Evolutionary conservation across 2,113 vertebrate genomes (phyloP), one percentile per base, ranked within the genome.

Genomic region (Gila orcuttii): DNA sequence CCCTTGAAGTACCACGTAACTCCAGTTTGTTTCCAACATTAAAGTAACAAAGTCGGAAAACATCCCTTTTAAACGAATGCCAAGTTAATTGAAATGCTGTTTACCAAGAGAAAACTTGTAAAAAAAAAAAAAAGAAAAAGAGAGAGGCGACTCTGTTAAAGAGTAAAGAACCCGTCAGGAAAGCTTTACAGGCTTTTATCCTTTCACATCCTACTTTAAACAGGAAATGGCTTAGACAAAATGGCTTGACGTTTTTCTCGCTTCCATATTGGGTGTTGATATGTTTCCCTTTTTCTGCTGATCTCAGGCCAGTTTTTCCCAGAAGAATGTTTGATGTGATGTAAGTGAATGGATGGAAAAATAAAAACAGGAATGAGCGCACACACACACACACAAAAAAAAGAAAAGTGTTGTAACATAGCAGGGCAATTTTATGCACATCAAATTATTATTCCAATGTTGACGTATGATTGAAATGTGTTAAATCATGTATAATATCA

Each of bases 121-220:
- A 52, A 76, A 52, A 73, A 71, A 42, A 12, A 12, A 28, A 66
- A 6, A 31, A 5, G 12, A 3, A 13, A 28, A 11, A 15, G 62
- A n/a, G 13, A 82, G 79, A 52, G 60, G 62, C 6, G 62, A 52
- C n/a, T 25, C 25, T 73, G 50, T 69, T 52, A 83, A 55, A 59
- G 50, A 59, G 81, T 68, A 73, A 39, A 83, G 66, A 83, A 55
- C 21, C 50, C 80, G 73, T 73, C 47, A 83, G 81, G 81, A 83
- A 73, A 36, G 68, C 68, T 82, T 82, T 82, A 82, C 79, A 33
- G 45, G 79, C 79, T 82, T 64, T 83, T 83, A 83, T 83, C 81
- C 68, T 59, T 73, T 83, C 81, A 25, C 81, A 83, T 83, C 68
- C 81, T 42, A 73, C 81, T 83, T 83, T 83, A 82, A 82, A 82